Percentiles rank a stretch among this genome's conserved stretches.
These are phyloP conservation scores for Listronotus bonariensis DNA, from an alignment of 1,140 invertebrate species.

Conservation along the genomic window DNA sequence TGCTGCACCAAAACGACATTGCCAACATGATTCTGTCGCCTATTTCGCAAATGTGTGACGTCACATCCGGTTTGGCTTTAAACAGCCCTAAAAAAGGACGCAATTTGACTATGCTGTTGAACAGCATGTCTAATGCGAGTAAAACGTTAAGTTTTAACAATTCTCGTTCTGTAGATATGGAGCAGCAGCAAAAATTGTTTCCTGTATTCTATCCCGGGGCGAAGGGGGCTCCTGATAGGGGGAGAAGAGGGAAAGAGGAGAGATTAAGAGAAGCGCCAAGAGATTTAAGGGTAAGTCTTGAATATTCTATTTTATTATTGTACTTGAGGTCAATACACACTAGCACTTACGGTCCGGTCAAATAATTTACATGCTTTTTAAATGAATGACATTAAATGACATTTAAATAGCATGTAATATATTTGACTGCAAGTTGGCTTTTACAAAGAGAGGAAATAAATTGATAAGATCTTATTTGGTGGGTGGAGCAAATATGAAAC, in stretches of 20 bases:
- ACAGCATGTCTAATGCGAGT: constrained; percentile 14
- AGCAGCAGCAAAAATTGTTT: constrained; percentile 45
- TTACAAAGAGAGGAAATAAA: too few relatives aligned
- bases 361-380: too few relatives aligned
- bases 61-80: constrained; percentile 58
- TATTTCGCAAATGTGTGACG: constrained; percentile 59
- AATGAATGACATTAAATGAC: too few relatives aligned
- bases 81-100: constrained; percentile 50
- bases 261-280: constrained; percentile 18
- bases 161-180: constrained; percentile 19
- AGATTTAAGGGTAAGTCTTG: constrained; percentile 30
- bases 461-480: too few relatives aligned
- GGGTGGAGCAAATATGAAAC: too few relatives aligned
- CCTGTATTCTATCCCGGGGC: constrained; percentile 47
- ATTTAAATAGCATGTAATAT: too few relatives aligned
- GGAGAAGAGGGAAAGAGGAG: constrained; percentile 49
- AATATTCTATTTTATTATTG: too few relatives aligned
- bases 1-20: constrained; percentile 23
- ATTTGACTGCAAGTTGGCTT: too few relatives aligned
- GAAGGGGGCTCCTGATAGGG: constrained; percentile 12
- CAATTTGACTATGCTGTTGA: constrained; percentile 44
- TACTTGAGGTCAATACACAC: too few relatives aligned
- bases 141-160: constrained; percentile 25
- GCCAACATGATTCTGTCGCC: constrained; percentile 55
- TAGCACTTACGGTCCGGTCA: too few relatives aligned